Evolutionary conservation across 2,113 vertebrate genomes (phyloP), one percentile per base, ranked within the genome.

Genomic region (Megaceryle maxima): DNA sequence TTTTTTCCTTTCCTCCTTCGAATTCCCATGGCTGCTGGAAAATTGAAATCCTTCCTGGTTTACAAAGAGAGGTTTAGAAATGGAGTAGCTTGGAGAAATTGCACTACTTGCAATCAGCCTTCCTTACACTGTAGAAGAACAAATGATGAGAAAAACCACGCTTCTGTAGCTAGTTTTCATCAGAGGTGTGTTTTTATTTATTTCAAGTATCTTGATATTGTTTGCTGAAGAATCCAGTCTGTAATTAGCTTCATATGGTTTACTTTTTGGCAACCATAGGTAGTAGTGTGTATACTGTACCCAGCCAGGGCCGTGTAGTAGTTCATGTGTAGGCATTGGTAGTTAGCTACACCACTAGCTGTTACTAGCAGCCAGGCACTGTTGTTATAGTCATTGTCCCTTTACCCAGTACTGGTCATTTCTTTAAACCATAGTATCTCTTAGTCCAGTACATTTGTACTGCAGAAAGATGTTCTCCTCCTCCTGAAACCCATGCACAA

Each of bases 41-140:
- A 93, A 81, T 43, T 66, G 43, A 90, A 90, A 80, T 94, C 59
- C 57, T 93, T 93, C 75, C 75, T n/a, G 43, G 28, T 88, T 88
- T 88, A 46, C 81, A 41, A 43, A 88, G 73, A 76, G 51, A 86
- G 28, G 62, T 87, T 95, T 78, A 72, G 69, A 73, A 93, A 66
- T 79, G 35, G 72, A 28, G 75, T 77, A 25, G 62, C 67, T 92
- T 68, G 69, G 53, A n/a, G 90, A 10, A 2, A 10, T 53, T 80
- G 55, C 63, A 28, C 18, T 75, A 11, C 39, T 87, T 87, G 35
- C 0, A 7, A 64, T 66, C 72, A 85, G 51, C 53, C 21, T 87
- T 59, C 64, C 48, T 57, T 70, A 31, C 17, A 51, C n/a, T 93
- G 16, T 1, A 63, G 60, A 83, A 56, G 67, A 59, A 63, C 43